phyloP scores from a whole-genome alignment of 2,888 invertebrate genomes.

The Hypolimnas misippus region DNA sequence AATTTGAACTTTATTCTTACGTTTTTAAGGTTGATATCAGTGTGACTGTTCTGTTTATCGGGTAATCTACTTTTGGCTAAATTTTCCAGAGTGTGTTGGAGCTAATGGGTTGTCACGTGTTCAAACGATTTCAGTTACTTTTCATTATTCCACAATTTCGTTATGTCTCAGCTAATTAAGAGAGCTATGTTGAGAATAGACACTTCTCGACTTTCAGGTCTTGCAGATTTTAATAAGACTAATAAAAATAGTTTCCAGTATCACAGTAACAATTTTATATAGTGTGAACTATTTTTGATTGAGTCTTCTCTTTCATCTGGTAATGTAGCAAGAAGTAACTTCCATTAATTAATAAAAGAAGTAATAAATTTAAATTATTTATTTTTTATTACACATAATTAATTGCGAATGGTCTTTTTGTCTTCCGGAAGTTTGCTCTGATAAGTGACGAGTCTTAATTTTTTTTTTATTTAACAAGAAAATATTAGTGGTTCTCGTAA shows the following conservation, averaged over 20 bases:
- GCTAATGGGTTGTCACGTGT: constrained; percentile 35
- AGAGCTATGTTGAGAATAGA: neutral
- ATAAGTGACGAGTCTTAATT: too few species aligned
- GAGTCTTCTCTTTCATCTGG: too few species aligned
- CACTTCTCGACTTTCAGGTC: neutral
- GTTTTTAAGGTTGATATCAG: constrained; percentile 23
- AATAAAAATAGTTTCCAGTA: neutral
- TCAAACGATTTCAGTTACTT: constrained; percentile 17
- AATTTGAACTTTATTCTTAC: constrained; percentile 22
- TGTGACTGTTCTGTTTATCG: constrained; percentile 1
- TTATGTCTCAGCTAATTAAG: neutral
- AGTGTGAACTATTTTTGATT: too few species aligned
- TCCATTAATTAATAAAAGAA: too few species aligned
- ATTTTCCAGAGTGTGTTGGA: constrained; percentile 27
- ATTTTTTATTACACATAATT: too few species aligned
- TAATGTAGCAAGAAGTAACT: too few species aligned
- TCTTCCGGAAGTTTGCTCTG: too few species aligned
- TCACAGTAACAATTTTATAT: too few species aligned
- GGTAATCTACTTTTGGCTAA: constrained; percentile 35
- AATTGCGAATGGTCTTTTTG: too few species aligned
- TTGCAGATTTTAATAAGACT: neutral
- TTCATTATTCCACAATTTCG: constrained; percentile 11
- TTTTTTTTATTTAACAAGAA: too few species aligned
- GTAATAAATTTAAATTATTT: too few species aligned
- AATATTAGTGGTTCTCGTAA: too few species aligned